A percentile compares a stretch with the other conserved stretches of the same genome.
Evolutionary conservation across 2,113 vertebrate genomes (phyloP).

Genomic region (Perca flavescens): DNA sequence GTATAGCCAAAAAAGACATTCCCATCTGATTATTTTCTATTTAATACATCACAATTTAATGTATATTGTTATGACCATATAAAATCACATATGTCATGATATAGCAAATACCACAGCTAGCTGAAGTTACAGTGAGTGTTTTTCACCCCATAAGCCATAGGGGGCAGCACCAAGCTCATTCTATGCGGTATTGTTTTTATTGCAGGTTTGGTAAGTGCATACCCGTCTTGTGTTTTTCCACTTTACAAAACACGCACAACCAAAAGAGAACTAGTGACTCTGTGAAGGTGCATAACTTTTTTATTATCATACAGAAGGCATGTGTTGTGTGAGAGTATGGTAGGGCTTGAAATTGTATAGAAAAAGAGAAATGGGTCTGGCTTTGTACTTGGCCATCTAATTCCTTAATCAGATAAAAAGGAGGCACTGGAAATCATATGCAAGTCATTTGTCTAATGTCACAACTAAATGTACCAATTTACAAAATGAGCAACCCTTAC

Average conservation of each 20-base stretch:
- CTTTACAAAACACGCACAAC: no score
- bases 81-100: not conserved
- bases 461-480: not conserved
- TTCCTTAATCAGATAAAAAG: slow-evolving; percentile 35
- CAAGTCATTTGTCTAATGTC: not conserved
- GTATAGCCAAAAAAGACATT: not conserved
- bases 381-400: slow-evolving; percentile 32
- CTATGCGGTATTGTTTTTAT: not conserved
- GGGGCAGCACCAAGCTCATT: not conserved
- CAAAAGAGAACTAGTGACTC: no score
- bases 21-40: no score
- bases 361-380: slow-evolving; percentile 7
- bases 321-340: no score
- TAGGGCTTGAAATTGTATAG: no score
- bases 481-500: not conserved
- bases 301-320: no score
- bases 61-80: not conserved
- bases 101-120: not conserved
- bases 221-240: not conserved
- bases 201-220: not conserved
- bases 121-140: not conserved
- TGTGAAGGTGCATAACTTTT: no score
- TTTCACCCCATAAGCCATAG: no score
- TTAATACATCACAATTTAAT: not conserved
- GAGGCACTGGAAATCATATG: not conserved